Percentiles rank a stretch among this genome's conserved stretches.
phyloP scores from a whole-genome alignment of 2,888 invertebrate species.

The Pristionchus arcanus region DNA sequence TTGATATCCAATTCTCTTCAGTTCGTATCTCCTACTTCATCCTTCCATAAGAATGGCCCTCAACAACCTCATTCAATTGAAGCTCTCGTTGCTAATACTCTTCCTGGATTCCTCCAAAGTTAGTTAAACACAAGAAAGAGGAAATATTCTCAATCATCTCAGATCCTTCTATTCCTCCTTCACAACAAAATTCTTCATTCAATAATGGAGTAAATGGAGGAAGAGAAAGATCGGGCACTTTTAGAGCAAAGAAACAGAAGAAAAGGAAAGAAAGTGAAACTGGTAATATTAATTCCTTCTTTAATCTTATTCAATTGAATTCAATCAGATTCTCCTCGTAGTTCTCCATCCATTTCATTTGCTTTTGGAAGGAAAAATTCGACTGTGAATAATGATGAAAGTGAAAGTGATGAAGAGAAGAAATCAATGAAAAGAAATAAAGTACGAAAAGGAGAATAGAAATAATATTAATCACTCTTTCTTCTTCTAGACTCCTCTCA shows the following conservation, averaged over 20 bases:
- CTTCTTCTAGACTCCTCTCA: conserved; percentile 59
- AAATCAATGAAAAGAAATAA: background rate
- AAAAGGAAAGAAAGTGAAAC: background rate
- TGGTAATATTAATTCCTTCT: background rate
- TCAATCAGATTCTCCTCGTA: background rate
- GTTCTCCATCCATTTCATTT: background rate
- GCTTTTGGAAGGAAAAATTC: conserved; percentile 15
- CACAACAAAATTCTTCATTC: background rate
- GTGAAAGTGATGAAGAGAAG: background rate
- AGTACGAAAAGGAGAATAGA: background rate
- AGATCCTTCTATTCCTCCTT: background rate
- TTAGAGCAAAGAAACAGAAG: background rate
- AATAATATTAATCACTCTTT: background rate
- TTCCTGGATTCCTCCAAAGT: conserved; percentile 32
- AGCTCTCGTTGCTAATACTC: conserved; percentile 33
- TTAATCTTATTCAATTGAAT: background rate
- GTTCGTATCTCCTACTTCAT: background rate
- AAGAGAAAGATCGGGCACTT: background rate
- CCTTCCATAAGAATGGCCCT: background rate
- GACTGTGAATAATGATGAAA: background rate
- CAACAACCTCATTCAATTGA: conserved; percentile 22
- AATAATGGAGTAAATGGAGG: background rate
- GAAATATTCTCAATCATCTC: too few species aligned
- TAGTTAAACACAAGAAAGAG: background rate
- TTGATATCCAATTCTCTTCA: background rate